A percentile compares a stretch with the other conserved stretches of the same genome.
phyloP scores from a whole-genome alignment of 2,113 vertebrate genomes.

The Steatornis caripensis region DNA sequence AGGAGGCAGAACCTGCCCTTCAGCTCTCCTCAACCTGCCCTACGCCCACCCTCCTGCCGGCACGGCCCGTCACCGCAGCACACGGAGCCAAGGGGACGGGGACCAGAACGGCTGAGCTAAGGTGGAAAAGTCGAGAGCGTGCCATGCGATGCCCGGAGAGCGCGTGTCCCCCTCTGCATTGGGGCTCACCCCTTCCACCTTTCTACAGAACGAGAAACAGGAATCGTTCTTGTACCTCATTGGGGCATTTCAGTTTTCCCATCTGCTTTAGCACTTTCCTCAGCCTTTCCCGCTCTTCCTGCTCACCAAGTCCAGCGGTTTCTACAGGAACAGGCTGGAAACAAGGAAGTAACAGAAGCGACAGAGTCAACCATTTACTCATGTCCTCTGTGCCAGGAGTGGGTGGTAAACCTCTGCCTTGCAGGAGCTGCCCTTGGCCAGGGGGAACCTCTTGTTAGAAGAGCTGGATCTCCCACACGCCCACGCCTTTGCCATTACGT shows the following conservation, averaged over 20 bases:
- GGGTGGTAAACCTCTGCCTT: background rate
- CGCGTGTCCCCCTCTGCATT: rapidly evolving
- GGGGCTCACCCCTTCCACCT: background rate
- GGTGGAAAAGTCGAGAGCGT: rapidly evolving
- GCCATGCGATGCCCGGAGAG: background rate
- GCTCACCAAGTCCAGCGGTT: constrained; percentile 78
- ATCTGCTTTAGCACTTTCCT: constrained; percentile 94
- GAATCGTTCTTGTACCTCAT: constrained; percentile 78
- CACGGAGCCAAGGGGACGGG: background rate
- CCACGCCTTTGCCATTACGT: rapidly evolving
- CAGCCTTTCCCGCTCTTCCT: constrained; percentile 88
- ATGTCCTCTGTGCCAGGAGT: constrained; percentile 1
- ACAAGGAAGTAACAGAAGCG: constrained; percentile 48
- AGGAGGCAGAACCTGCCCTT: background rate
- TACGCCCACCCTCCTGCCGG: background rate
- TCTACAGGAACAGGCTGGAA: constrained; percentile 81
- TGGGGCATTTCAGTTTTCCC: constrained; percentile 94
- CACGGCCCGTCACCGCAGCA: rapidly evolving
- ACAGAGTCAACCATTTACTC: constrained; percentile 25
- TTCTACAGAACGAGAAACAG: background rate
- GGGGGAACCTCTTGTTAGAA: background rate
- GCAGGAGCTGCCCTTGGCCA: background rate
- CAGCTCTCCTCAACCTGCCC: background rate
- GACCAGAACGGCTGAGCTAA: background rate
- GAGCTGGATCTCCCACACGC: background rate